Conservation (phyloP, 2,113 vertebrate species). For the Bothrops jararaca region DNA sequence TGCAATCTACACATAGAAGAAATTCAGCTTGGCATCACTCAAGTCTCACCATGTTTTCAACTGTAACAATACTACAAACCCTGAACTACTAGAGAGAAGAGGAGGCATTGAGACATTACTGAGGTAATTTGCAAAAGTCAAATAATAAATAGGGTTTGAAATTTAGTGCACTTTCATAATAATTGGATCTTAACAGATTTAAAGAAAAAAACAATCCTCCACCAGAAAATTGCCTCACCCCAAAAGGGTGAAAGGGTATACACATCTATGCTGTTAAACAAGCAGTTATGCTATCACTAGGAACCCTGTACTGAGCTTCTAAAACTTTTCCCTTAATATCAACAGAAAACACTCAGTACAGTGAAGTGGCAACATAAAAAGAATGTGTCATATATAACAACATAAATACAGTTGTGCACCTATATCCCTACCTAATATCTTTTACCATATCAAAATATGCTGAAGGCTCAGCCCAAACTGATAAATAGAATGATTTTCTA, state of each 20-base stretch:
- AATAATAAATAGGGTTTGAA: not conserved
- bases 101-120: not conserved
- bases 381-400: not conserved
- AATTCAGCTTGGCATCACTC: not conserved
- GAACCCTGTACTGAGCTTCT: not conserved
- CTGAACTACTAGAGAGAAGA: not conserved
- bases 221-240: not conserved
- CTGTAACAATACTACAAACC: not conserved
- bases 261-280: not conserved
- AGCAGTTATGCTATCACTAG: not conserved
- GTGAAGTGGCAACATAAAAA: not conserved
- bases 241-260: not conserved
- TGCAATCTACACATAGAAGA: not conserved
- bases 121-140: not conserved
- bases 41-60: not conserved
- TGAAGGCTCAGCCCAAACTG: not conserved
- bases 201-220: not conserved
- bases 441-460: not conserved
- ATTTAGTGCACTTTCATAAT: not conserved
- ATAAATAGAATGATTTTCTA: not conserved
- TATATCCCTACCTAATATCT: not conserved
- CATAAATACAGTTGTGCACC: not conserved
- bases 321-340: not conserved
- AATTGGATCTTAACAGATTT: not conserved
- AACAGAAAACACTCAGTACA: not conserved